Percentiles rank a stretch among this genome's conserved stretches.
phyloP scores from a whole-genome alignment of 2,888 invertebrate genomes.

The Tetragnatha montana region DNA sequence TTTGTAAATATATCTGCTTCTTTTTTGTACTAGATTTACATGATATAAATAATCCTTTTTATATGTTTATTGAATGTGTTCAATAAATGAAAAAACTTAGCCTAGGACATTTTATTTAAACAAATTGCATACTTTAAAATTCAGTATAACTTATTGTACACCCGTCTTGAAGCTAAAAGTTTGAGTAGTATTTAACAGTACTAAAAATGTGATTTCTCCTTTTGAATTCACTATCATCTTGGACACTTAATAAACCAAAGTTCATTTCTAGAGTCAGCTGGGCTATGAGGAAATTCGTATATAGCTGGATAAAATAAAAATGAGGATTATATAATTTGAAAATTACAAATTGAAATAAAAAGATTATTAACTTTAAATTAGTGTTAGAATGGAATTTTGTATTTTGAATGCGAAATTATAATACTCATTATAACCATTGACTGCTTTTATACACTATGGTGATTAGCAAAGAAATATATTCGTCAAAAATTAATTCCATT shows the following conservation, averaged over 20 bases:
- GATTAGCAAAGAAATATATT: too few species aligned
- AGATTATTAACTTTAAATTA: slow-evolving; percentile 2
- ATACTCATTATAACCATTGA: neutral
- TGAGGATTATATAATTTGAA: neutral
- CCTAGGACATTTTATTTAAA: too few species aligned
- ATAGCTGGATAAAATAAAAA: slow-evolving; percentile 44
- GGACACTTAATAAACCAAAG: slow-evolving; percentile 62
- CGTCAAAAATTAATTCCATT: too few species aligned
- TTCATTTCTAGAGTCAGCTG: slow-evolving; percentile 55
- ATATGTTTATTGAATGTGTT: neutral
- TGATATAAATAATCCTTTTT: neutral
- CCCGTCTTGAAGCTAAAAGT: too few species aligned
- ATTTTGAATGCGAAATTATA: neutral
- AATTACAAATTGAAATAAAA: neutral
- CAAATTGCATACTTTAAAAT: too few species aligned
- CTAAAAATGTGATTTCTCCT: neutral
- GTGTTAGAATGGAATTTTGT: too few species aligned
- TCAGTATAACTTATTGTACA: neutral
- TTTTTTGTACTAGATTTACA: neutral
- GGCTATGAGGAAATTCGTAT: slow-evolving; percentile 57
- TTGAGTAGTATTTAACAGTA: too few species aligned
- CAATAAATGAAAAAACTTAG: too few species aligned
- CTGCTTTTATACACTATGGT: too few species aligned
- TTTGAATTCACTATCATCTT: neutral
- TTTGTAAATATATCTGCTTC: neutral